Percentiles rank a stretch among this genome's conserved stretches.
Evolutionary conservation across 37 sponge, comb jelly and placozoan species (phyloP).

Genomic region (Spongia lamella): DNA sequence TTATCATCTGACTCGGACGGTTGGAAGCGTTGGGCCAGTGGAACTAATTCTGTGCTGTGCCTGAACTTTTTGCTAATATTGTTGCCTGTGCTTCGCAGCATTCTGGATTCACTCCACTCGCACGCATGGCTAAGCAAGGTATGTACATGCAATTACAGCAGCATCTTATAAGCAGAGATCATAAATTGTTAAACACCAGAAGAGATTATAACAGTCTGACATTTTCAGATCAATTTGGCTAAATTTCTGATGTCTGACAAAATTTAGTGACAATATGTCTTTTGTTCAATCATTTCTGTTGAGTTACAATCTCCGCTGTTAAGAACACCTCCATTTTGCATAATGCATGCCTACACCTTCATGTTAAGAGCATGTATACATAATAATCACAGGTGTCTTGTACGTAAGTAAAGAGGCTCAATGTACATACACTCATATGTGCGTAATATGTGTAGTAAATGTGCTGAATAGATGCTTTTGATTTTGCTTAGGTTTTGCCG

Average conservation of each 20-base stretch:
- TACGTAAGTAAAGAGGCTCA: too few relatives aligned
- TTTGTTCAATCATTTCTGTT: too few relatives aligned
- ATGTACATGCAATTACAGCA: background rate
- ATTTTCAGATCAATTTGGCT: background rate
- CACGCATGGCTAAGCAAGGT: constrained; percentile 45
- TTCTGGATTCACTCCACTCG: constrained; percentile 37
- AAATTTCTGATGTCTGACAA: too few relatives aligned
- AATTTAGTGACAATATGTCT: too few relatives aligned
- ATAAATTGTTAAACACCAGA: background rate
- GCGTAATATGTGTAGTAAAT: too few relatives aligned
- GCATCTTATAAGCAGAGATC: background rate
- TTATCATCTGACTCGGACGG: background rate
- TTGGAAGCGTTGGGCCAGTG: constrained; percentile 39
- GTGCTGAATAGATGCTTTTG: too few relatives aligned
- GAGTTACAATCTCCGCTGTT: too few relatives aligned
- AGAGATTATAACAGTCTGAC: background rate
- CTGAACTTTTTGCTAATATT: constrained; percentile 55
- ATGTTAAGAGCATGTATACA: too few relatives aligned
- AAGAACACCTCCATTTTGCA: too few relatives aligned
- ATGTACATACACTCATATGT: too few relatives aligned
- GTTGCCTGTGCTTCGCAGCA: constrained; percentile 27
- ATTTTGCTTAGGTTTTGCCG: constrained; percentile 34
- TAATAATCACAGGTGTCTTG: too few relatives aligned
- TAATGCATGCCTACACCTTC: too few relatives aligned
- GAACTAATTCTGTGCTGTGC: constrained; percentile 52